Evolutionary conservation across 2,888 invertebrate genomes (phyloP), one percentile per base, ranked within the genome.

Genomic region (Lasius platythorax): DNA sequence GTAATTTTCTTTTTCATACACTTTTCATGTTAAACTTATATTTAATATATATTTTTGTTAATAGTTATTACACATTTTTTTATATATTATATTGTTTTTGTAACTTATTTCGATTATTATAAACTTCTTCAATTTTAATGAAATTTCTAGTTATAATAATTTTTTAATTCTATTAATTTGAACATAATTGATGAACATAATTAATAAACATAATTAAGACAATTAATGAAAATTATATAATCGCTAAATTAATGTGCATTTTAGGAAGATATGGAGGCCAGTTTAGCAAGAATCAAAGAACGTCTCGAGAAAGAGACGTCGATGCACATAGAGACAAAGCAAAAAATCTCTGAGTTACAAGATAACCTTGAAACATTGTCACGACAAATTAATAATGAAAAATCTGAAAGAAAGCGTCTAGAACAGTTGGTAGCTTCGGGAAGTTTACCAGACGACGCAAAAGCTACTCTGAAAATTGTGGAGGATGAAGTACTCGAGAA

Each of bases 361-460:
- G 96, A 96, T 89, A 95, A 95, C 85, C 91, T 96, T 84, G 96
- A 96, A 89, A 85, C 93, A 4, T 90, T 95, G 1, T 94, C 95
- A 5, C 93, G 96, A 40, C 96, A 96, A 96, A 95, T 98, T 40
- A 97, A 96, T 87, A 97, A 97, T 93, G 98, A 98, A 94, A 96
- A 98, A 91, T 96, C 97, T 30, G 98, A 99, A 94, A 96, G 98
- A 83, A 96, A 97, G 87, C 97, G 98, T 83, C 96, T 98, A 86
- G 98, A 99, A 94, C 97, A 98, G 92, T 96, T 98, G 91, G 98
- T 98, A 88, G 98, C 97, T 90, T 98, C 98, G 90, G 99, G 99
- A 88, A 98, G 98, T 95, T 97, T 99, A 93, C 98, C 99, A 9
- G 99, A 99, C 94, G 99, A 99, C 94, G 98, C 98, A 40, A 99